phyloP scores from a whole-genome alignment of 37 sponge, comb jelly and placozoan species.

The Theonella swinhoei region DNA sequence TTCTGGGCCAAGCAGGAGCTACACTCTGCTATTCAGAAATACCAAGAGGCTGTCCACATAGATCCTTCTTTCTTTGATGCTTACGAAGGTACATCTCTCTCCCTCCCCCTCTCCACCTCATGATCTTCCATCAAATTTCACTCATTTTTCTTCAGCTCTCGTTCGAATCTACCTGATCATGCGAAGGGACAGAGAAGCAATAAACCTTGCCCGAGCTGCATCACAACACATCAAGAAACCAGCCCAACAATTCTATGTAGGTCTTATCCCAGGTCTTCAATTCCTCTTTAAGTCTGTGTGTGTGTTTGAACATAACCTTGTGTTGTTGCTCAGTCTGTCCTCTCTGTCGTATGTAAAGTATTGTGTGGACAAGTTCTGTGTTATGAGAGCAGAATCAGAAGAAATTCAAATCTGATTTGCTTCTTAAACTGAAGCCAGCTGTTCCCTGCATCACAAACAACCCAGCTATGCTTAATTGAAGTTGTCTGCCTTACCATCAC shows the following conservation, averaged over 20 bases:
- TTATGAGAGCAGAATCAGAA: background rate
- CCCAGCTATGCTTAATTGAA: no score
- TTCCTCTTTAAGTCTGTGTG: no score
- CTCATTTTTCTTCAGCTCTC: slow-evolving; percentile 7
- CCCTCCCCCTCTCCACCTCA: background rate
- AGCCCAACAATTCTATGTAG: slow-evolving; percentile 35
- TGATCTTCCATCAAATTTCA: background rate
- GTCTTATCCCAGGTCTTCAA: no score
- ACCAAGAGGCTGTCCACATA: slow-evolving; percentile 16
- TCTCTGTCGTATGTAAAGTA: slow-evolving; percentile 3
- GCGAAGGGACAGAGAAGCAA: slow-evolving; percentile 26
- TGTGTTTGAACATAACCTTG: slow-evolving; percentile 1
- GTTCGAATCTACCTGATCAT: slow-evolving; percentile 22
- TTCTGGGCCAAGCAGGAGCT: slow-evolving; percentile 11
- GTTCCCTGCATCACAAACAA: no score
- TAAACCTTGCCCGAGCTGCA: background rate
- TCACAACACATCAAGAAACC: slow-evolving; percentile 16
- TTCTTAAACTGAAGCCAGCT: no score
- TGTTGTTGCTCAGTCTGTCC: background rate
- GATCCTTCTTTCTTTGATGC: slow-evolving; percentile 55
- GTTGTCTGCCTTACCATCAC: no score
- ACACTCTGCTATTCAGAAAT: slow-evolving; percentile 20
- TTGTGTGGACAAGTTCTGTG: background rate
- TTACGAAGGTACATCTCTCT: slow-evolving; percentile 29
- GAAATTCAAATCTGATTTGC: no score